Conservation (phyloP, 1,140 invertebrate genomes). For the Drosophila grimshawi region DNA sequence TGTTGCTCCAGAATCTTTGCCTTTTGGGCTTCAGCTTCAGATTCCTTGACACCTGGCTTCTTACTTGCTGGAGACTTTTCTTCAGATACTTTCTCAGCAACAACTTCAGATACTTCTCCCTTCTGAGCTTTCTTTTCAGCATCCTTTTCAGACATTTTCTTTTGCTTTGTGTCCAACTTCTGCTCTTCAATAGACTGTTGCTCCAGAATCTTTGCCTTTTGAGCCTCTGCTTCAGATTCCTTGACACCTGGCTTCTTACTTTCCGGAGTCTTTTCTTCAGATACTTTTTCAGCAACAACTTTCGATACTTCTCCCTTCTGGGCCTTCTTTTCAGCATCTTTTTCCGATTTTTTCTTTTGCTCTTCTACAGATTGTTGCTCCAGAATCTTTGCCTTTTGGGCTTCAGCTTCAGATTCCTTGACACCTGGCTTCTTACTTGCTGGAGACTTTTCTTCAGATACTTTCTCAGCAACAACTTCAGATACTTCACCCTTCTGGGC, state of each 20-base stretch:
- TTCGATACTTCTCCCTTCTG: conserved; percentile 49
- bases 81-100: conserved; percentile 29
- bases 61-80: conserved; percentile 1
- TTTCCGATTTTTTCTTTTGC: conserved; percentile 23
- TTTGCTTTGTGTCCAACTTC: conserved; percentile 25
- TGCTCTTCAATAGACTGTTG: conserved; percentile 30
- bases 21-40: conserved; percentile 43
- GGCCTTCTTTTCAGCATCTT: neutral
- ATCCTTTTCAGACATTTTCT: conserved; percentile 23
- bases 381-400: conserved; percentile 43
- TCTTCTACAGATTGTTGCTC: conserved; percentile 38
- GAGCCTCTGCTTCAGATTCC: conserved; percentile 34
- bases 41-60: conserved; percentile 10
- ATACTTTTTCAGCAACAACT: conserved; percentile 25
- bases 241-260: conserved; percentile 1
- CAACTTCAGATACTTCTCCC: conserved; percentile 46
- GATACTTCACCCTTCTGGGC: conserved; percentile 44
- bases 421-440: neutral
- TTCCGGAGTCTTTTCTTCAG: conserved; percentile 29
- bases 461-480: conserved; percentile 31
- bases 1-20: conserved; percentile 35
- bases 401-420: conserved; percentile 32
- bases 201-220: conserved; percentile 43
- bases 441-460: conserved; percentile 26
- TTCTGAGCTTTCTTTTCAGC: conserved; percentile 24